Conservation (phyloP, 2,797 vertebrate species). For the Novumbra hubbsi region DNA sequence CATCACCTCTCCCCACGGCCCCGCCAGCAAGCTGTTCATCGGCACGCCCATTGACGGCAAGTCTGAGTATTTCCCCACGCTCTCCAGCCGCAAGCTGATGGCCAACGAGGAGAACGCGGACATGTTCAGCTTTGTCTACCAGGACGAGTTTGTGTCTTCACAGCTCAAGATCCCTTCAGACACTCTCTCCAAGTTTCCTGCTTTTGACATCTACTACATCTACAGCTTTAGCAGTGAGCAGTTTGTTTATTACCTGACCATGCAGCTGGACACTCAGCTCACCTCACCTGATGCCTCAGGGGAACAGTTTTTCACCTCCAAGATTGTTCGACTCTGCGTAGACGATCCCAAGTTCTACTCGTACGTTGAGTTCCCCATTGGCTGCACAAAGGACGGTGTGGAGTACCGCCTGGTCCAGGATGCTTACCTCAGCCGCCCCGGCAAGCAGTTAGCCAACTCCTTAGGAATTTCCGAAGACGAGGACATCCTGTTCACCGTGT, state of each 20-base stretch:
- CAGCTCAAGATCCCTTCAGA: slow-evolving; percentile 98
- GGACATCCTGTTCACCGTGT: slow-evolving; percentile 95
- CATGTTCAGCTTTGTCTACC: slow-evolving; percentile 99
- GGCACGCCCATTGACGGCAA: slow-evolving; percentile 97
- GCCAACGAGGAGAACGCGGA: slow-evolving; percentile 94
- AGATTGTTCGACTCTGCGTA: slow-evolving; percentile 95
- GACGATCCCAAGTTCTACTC: slow-evolving; percentile 98
- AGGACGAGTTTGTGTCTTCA: slow-evolving; percentile 97
- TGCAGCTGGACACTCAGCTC: slow-evolving; percentile 95
- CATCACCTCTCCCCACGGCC: slow-evolving; percentile 82
- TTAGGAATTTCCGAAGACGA: slow-evolving; percentile 88
- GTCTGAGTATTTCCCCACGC: slow-evolving; percentile 95
- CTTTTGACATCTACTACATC: slow-evolving; percentile 97
- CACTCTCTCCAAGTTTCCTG: slow-evolving; percentile 94
- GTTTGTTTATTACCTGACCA: slow-evolving; percentile 96
- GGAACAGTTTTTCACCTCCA: slow-evolving; percentile 98
- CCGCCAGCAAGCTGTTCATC: slow-evolving; percentile 91
- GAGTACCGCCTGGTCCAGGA: slow-evolving; percentile 98
- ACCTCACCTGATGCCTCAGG: slow-evolving; percentile 92
- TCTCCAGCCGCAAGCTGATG: slow-evolving; percentile 97
- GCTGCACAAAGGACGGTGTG: slow-evolving; percentile 92
- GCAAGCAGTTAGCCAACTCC: slow-evolving; percentile 85
- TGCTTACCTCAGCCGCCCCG: slow-evolving; percentile 89
- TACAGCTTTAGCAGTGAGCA: slow-evolving; percentile 98
- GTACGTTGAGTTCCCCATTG: slow-evolving; percentile 97